Conservation (phyloP, 1,140 invertebrate genomes). For the Bombus waltoni region DNA sequence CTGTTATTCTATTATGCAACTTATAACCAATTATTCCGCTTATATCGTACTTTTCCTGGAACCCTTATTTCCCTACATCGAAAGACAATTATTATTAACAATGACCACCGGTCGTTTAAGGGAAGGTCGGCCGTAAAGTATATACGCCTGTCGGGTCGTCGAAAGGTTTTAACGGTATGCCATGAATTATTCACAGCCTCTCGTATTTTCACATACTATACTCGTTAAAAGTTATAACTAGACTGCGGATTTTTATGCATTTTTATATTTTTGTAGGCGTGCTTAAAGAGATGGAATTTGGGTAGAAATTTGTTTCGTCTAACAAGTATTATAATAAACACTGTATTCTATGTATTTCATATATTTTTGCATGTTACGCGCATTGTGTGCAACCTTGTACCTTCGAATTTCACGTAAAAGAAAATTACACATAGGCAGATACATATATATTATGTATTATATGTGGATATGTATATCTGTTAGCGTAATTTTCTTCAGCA, state of each 20-base stretch:
- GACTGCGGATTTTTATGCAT: no score
- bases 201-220: background rate
- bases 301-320: no score
- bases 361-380: no score
- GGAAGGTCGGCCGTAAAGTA: background rate
- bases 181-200: background rate
- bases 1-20: constrained; percentile 76
- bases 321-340: no score
- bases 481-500: background rate
- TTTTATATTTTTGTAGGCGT: no score
- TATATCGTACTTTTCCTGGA: constrained; percentile 46
- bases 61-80: background rate
- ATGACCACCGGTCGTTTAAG: background rate
- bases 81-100: background rate
- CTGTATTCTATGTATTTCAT: no score
- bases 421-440: no score
- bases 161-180: background rate
- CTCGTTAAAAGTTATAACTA: background rate
- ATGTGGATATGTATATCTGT: background rate
- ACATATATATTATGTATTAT: no score
- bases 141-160: background rate
- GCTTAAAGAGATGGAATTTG: no score
- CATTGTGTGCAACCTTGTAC: no score
- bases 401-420: no score
- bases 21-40: constrained; percentile 71